Evolutionary conservation across 2,113 vertebrate species (phyloP).

Genomic region (Sorex fumeus): DNA sequence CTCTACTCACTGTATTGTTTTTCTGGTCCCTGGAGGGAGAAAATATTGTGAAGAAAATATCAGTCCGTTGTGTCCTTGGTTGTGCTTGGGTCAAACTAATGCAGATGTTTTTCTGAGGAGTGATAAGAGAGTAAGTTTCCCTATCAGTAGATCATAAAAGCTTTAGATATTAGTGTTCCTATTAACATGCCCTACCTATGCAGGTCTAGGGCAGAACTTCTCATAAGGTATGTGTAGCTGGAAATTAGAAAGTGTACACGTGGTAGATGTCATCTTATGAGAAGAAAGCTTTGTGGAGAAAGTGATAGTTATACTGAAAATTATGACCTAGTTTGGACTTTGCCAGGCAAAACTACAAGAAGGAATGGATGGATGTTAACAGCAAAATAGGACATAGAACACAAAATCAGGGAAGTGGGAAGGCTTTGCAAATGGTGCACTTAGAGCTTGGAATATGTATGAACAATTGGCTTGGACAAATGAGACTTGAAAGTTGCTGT

Average conservation of each 20-base stretch:
- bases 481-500: neutral
- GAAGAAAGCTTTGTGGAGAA: conserved; percentile 25
- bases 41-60: neutral
- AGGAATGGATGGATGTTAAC: neutral
- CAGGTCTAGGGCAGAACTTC: neutral
- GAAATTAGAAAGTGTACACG: neutral
- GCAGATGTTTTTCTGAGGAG: neutral
- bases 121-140: neutral
- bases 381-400: neutral
- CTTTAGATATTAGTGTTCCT: neutral
- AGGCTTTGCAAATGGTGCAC: neutral
- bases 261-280: neutral
- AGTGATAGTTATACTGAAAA: neutral
- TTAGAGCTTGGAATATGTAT: neutral
- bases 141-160: neutral
- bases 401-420: neutral
- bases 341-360: neutral
- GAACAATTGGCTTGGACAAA: neutral
- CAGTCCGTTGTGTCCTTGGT: neutral
- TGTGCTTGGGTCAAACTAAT: neutral
- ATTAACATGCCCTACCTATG: neutral
- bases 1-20: too few species aligned
- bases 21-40: neutral
- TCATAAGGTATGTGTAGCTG: neutral
- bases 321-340: neutral